Percentiles rank a stretch among this genome's conserved stretches.
Evolutionary conservation across 1,140 invertebrate genomes (phyloP).

Genomic region (Caenorhabditis latens): DNA sequence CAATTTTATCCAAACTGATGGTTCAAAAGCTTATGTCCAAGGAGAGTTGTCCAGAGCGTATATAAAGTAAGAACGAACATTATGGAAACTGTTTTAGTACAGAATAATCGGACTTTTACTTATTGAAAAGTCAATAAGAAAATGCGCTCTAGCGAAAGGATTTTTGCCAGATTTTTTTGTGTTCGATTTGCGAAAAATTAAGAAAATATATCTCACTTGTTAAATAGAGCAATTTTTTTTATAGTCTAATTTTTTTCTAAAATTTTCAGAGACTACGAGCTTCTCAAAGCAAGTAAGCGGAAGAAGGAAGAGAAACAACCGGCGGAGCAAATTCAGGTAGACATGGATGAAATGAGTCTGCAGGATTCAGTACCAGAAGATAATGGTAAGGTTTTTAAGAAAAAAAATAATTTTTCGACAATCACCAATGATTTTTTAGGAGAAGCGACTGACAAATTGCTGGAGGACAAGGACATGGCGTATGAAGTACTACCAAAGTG

Average conservation of each 20-base stretch:
- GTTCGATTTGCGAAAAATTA: background rate
- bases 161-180: background rate
- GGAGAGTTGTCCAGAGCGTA: constrained; percentile 21
- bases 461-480: constrained; percentile 13
- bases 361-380: background rate
- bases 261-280: constrained; percentile 36
- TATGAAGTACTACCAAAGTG: constrained; percentile 41
- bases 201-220: too few relatives aligned
- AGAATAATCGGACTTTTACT: too few relatives aligned
- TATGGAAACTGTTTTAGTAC: too few relatives aligned
- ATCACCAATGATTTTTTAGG: background rate
- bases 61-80: background rate
- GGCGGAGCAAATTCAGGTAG: background rate
- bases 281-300: constrained; percentile 21
- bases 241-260: background rate
- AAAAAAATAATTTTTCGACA: background rate
- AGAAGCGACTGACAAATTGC: background rate
- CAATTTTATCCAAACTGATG: constrained; percentile 24
- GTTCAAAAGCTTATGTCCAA: constrained; percentile 1
- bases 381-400: background rate
- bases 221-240: too few relatives aligned
- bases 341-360: background rate
- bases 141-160: background rate
- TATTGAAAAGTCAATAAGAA: background rate
- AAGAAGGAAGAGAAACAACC: background rate